Evolutionary conservation across 2,888 invertebrate genomes (phyloP).

Genomic region (Pocota personata): DNA sequence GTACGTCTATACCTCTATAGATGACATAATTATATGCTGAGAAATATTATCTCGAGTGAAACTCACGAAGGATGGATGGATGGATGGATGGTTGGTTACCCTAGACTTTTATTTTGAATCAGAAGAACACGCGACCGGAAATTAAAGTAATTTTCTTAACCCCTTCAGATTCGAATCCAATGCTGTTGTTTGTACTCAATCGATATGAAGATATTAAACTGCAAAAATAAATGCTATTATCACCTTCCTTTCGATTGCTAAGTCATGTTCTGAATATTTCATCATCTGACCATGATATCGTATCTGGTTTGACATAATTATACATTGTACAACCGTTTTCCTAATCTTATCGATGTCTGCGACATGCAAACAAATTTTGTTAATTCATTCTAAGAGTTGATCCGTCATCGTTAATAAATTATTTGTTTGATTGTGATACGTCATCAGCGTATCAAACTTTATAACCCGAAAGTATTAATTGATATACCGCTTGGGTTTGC

Average conservation of each 20-base stretch:
- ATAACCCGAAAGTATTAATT: background rate
- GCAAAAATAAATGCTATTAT: background rate
- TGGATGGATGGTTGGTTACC: no score
- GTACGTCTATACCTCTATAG: no score
- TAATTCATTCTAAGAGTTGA: background rate
- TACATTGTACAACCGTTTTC: background rate
- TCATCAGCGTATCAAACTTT: background rate
- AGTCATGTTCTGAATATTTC: conserved; percentile 22
- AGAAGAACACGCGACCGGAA: conserved; percentile 80
- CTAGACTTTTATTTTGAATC: background rate
- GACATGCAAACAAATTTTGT: background rate
- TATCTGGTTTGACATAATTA: conserved; percentile 20
- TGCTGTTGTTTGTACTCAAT: background rate
- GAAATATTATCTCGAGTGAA: background rate
- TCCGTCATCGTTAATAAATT: background rate
- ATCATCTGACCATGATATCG: conserved; percentile 14
- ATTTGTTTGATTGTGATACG: background rate
- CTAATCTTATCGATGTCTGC: conserved; percentile 13
- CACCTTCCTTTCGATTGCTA: background rate
- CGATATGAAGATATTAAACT: background rate
- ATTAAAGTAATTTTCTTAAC: conserved; percentile 78
- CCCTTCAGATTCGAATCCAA: background rate
- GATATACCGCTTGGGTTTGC: no score
- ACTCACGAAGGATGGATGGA: background rate
- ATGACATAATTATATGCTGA: background rate